Percentiles rank a stretch among this genome's conserved stretches.
phyloP scores from a whole-genome alignment of 2,113 vertebrate genomes.

The Triplophysa rosa region DNA sequence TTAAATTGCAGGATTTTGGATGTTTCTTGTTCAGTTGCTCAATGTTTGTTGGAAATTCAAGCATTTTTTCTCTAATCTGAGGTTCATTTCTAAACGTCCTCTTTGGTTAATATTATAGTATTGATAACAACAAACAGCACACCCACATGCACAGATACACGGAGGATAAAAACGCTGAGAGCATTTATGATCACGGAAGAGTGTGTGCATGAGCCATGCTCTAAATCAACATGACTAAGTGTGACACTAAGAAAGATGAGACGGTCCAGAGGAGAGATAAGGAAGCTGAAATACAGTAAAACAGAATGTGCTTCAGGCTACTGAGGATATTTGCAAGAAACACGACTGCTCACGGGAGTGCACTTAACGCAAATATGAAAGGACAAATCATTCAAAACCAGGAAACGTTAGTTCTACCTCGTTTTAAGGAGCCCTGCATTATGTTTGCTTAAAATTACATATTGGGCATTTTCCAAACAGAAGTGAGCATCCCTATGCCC shows the following conservation, averaged over 20 bases:
- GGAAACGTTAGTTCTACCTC: background rate
- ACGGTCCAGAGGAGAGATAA: constrained; percentile 23
- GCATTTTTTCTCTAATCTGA: background rate
- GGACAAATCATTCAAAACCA: background rate
- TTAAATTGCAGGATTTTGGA: too few species aligned
- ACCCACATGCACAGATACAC: background rate
- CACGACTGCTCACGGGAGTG: constrained; percentile 1
- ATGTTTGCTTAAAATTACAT: background rate
- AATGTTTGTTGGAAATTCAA: too few species aligned
- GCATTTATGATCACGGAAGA: background rate
- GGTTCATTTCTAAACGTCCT: background rate
- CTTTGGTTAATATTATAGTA: background rate
- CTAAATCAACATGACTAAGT: constrained; percentile 48
- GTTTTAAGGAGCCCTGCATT: background rate
- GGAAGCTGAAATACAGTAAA: constrained; percentile 45
- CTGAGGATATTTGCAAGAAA: constrained; percentile 2
- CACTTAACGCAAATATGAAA: background rate
- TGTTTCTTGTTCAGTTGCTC: background rate
- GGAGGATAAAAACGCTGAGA: background rate
- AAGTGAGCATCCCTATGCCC: too few species aligned
- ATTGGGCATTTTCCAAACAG: background rate
- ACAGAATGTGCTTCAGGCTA: constrained; percentile 22
- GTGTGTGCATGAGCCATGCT: constrained; percentile 13
- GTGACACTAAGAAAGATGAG: constrained; percentile 38
- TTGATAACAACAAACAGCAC: background rate